phyloP scores from a whole-genome alignment of 2,888 invertebrate genomes.

The Poecilus cupreus region DNA sequence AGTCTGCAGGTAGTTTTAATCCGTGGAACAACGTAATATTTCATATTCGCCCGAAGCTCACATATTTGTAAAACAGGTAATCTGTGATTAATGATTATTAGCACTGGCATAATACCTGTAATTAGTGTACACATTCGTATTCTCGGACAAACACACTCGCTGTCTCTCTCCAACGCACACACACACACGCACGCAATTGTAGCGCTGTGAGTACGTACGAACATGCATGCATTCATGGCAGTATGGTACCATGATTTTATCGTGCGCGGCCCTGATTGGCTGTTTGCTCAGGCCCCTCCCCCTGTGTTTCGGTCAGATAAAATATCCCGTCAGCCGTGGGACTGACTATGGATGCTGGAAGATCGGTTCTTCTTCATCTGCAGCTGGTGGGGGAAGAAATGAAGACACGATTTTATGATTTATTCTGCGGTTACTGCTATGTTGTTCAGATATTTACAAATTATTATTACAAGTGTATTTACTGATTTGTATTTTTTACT shows the following conservation, averaged over 20 bases:
- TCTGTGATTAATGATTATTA: conserved; percentile 55
- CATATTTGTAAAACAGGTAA: conserved; percentile 52
- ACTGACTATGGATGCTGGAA: background rate
- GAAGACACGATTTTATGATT: background rate
- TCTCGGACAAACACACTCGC: conserved; percentile 59
- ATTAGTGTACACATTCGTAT: conserved; percentile 43
- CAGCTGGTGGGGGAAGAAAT: conserved; percentile 66
- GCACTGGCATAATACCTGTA: conserved; percentile 51
- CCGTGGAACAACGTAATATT: conserved; percentile 18
- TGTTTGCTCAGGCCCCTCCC: conserved; percentile 69
- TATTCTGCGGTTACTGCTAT: too few species aligned
- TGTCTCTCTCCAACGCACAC: conserved; percentile 59
- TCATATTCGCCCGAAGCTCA: conserved; percentile 12
- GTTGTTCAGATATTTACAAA: too few species aligned
- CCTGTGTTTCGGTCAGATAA: conserved; percentile 46
- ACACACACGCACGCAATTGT: conserved; percentile 68
- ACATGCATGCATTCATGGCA: conserved; percentile 69
- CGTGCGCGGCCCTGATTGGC: conserved; percentile 72
- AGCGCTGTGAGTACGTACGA: background rate
- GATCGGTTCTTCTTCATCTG: background rate
- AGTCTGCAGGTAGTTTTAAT: conserved; percentile 24
- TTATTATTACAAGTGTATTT: too few species aligned
- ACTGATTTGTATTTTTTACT: too few species aligned
- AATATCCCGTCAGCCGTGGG: conserved; percentile 34
- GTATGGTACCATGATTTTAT: conserved; percentile 73